These are phyloP conservation scores for Acleris laterana DNA, from an alignment of 2,888 invertebrate species.

Conservation along the genomic window DNA sequence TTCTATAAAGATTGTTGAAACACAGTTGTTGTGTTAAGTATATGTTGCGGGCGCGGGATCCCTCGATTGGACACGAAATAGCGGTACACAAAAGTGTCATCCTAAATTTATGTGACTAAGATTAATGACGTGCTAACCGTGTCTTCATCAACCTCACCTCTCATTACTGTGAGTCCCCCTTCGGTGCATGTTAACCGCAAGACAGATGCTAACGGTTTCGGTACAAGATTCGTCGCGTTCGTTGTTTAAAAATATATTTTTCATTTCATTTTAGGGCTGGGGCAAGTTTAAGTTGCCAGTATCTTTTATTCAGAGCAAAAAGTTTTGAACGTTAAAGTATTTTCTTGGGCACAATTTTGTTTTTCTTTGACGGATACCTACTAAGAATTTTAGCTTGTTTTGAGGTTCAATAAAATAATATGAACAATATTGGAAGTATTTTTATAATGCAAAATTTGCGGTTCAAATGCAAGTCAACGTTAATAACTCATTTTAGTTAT, in stretches of 20 bases:
- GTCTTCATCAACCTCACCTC: slow-evolving; percentile 68
- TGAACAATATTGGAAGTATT: no score
- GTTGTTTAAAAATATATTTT: slow-evolving; percentile 27
- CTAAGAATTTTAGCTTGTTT: no score
- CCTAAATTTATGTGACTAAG: slow-evolving; percentile 48
- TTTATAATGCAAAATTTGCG: no score
- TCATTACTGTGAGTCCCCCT: slow-evolving; percentile 56
- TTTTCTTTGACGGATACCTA: not conserved
- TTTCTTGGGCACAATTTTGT: slow-evolving; percentile 1
- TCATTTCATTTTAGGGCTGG: slow-evolving; percentile 17
- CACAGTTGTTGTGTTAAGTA: not conserved
- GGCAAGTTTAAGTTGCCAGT: slow-evolving; percentile 6
- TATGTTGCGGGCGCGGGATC: not conserved
- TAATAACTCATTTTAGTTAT: no score
- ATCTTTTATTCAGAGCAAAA: not conserved
- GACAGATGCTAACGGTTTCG: slow-evolving; percentile 49
- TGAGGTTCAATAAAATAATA: no score
- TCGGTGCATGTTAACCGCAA: slow-evolving; percentile 49
- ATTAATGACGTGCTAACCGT: slow-evolving; percentile 65
- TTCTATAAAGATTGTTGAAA: not conserved
- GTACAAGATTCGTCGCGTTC: slow-evolving; percentile 27
- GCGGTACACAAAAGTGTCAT: slow-evolving; percentile 28
- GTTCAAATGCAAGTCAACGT: no score
- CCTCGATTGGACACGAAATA: slow-evolving; percentile 17
- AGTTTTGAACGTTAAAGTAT: no score